Conservation (phyloP, 2,888 invertebrate genomes). For the Labia minor region DNA sequence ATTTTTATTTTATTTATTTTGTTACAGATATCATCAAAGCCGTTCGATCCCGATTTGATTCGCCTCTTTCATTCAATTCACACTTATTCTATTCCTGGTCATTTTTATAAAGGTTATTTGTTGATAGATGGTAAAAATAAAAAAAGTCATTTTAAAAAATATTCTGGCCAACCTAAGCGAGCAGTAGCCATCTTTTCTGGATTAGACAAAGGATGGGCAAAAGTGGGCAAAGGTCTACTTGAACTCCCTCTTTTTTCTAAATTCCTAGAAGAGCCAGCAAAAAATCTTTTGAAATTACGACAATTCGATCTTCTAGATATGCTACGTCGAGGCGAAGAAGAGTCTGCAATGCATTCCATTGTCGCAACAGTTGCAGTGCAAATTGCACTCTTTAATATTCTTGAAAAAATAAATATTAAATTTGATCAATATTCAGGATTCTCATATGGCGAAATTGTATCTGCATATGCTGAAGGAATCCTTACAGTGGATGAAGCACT, state of each 20-base stretch:
- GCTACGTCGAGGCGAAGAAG: not conserved
- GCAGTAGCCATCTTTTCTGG: conserved; percentile 60
- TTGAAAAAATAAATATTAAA: conserved; percentile 46
- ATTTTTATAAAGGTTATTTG: conserved; percentile 52
- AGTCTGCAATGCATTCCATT: conserved; percentile 31
- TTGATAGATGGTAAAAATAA: conserved; percentile 31
- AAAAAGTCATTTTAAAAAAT: not conserved
- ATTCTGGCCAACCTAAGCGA: conserved; percentile 26
- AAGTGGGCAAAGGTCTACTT: conserved; percentile 57
- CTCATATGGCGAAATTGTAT: conserved; percentile 88
- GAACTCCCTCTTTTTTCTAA: conserved; percentile 51
- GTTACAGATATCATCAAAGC: conserved; percentile 33
- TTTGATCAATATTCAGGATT: conserved; percentile 74
- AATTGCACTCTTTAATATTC: conserved; percentile 55
- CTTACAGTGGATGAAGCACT: conserved; percentile 80
- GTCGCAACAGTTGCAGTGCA: not conserved
- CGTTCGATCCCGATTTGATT: conserved; percentile 42
- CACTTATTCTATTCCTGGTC: conserved; percentile 38
- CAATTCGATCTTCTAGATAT: not conserved
- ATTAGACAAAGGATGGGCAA: conserved; percentile 64
- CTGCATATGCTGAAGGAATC: conserved; percentile 89
- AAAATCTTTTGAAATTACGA: not conserved
- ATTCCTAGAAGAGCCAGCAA: conserved; percentile 41
- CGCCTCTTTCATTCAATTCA: conserved; percentile 39
- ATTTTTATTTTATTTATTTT: conserved; percentile 30